Base-by-base conservation (phyloP, 2,888 invertebrate species). In the Podotricha telesiphe region DNA sequence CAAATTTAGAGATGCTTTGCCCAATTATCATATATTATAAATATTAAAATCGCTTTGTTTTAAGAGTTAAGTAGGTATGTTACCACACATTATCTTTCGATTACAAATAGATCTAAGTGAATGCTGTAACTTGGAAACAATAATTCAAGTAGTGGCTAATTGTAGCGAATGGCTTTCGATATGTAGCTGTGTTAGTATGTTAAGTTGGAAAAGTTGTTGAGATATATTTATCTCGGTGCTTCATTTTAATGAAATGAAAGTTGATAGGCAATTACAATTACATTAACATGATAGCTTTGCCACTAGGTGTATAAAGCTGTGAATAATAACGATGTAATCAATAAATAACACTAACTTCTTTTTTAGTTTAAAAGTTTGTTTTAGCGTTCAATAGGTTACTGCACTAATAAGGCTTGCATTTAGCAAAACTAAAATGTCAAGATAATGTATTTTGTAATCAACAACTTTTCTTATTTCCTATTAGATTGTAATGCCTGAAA, bases 51-150 rank as follows among this genome's bases (percentile, higher is more conserved):
- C 47, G 72, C 68, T 68, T 51, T 58, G 17, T 64, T 65, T 65
- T 42, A 70, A 34, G 37, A 50, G 51, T 50, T 73, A 71, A 73
- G 73, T 73, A 73, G 72, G 70, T 73, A 73, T 58, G 73, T 71
- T 73, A 73, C 71, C 68, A 69, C 59, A 47, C 63, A 20, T 17
- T 62, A 69, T 69, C 53, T 66, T 58, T 65, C 40, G 51, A 63
- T 58, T 47, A 58, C 28, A 37, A 55, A 37, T 73, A 73, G 70
- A 61, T 55, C 15, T 47, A 70, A 73, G 68, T 59, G 17, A 67
- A 65, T 71, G 68, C 71, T 72, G 68, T 71, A 70, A 66, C 64
- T 61, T 65, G 63, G 65, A 68, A 70, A 73, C 70, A 73, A 71
- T 73, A 71, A 73, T 68, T 67, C 55, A 59, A 69, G 66, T 71